phyloP scores from a whole-genome alignment of 2,888 invertebrate genomes.

The Mesochorus sp. region DNA sequence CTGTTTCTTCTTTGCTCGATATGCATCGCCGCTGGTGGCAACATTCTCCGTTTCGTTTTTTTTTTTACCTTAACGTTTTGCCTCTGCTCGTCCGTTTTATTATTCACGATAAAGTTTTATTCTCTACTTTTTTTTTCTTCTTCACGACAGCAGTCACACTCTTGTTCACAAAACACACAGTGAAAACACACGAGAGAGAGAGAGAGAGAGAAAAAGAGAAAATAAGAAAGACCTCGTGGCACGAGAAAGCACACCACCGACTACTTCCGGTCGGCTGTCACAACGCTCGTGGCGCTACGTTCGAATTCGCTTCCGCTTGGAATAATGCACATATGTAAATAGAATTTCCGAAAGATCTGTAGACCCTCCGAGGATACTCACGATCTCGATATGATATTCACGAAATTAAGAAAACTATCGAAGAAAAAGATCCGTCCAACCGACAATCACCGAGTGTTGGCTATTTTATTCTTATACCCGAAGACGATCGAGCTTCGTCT shows the following conservation, averaged over 20 bases:
- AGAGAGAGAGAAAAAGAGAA: background rate
- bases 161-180: too few relatives aligned
- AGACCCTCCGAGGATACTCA: background rate
- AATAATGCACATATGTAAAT: background rate
- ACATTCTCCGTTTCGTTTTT: slow-evolving; percentile 61
- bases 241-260: background rate
- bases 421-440: too few relatives aligned
- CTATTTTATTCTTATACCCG: too few relatives aligned
- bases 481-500: too few relatives aligned
- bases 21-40: slow-evolving; percentile 72
- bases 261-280: slow-evolving; percentile 58
- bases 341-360: too few relatives aligned
- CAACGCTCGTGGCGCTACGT: slow-evolving; percentile 40
- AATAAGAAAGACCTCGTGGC: background rate
- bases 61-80: background rate
- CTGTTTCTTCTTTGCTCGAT: slow-evolving; percentile 70
- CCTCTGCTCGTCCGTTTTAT: too few relatives aligned
- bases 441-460: too few relatives aligned
- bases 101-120: background rate
- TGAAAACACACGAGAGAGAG: too few relatives aligned
- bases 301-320: slow-evolving; percentile 17
- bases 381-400: too few relatives aligned
- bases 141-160: too few relatives aligned
- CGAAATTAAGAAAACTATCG: too few relatives aligned
- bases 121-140: background rate